phyloP scores from a whole-genome alignment of 2,797 vertebrate genomes.

The Gymnocypris eckloni region DNA sequence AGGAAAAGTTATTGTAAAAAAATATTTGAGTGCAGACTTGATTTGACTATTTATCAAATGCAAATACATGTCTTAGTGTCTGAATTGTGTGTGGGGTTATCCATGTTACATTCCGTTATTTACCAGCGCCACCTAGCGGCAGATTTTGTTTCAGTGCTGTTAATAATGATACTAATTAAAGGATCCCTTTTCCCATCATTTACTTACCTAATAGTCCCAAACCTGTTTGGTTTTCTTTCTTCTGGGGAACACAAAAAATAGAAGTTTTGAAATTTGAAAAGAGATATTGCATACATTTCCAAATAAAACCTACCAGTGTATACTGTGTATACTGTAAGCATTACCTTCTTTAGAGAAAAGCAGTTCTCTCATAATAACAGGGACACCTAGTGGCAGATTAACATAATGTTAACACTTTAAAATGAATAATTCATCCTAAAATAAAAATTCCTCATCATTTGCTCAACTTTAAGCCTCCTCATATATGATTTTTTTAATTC shows the following conservation, averaged over 20 bases:
- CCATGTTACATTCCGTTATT: not conserved
- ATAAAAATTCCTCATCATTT: not conserved
- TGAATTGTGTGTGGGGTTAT: not conserved
- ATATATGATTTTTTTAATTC: not conserved
- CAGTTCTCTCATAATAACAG: constrained; percentile 62
- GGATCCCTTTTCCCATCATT: not conserved
- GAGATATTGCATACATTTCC: not conserved
- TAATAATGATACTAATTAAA: not conserved
- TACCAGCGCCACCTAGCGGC: constrained; percentile 8
- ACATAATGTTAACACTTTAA: not conserved
- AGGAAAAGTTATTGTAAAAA: not conserved
- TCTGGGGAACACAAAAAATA: not conserved
- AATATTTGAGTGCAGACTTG: not conserved
- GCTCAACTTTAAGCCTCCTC: not conserved
- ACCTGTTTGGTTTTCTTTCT: not conserved
- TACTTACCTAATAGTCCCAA: not conserved
- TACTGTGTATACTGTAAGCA: no score
- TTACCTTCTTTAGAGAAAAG: not conserved
- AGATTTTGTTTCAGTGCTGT: not conserved
- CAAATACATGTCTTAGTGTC: not conserved
- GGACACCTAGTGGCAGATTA: constrained; percentile 74
- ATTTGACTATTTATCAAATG: no score
- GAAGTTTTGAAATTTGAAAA: not conserved
- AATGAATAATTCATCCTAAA: not conserved
- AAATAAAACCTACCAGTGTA: not conserved